Base-by-base conservation (phyloP, 2,113 vertebrate species). In the Pantherophis guttatus region DNA sequence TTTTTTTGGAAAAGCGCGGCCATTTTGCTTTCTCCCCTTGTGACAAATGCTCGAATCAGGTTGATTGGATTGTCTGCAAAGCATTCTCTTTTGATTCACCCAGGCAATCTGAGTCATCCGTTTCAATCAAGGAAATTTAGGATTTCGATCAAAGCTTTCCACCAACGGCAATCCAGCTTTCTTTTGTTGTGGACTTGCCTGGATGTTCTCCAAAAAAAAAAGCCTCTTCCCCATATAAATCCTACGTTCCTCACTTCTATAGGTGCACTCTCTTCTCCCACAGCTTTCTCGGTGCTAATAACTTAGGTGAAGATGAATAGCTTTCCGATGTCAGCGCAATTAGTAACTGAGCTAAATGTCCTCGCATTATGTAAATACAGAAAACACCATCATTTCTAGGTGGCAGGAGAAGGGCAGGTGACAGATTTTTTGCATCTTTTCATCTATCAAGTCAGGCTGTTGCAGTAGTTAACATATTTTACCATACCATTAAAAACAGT, bases 321-420 rank as follows among this genome's bases (percentile, higher is more conserved):
- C 48, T 94, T 95, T 92, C 94, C 95, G 96, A 95, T 92, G 90
- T 90, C 11, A 48, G 89, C 3, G 23, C 90, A 95, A 93, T 94
- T 95, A 96, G 65, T 92, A 94, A 95, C 26, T 48, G 93, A 92
- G 91, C 62, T 93, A 90, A 92, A 94, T 95, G 96, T 92, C 92
- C 92, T 91, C 94, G 94, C 81, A 94, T 96, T 95, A 95, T 89
- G 89, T 94, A 96, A 96, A 96, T 95, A 94, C 26, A 0, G 39
- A 95, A 95, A 96, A 95, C 86, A 96, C 92, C 92, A 93, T 94
- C 85, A 94, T 96, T 96, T 97, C 96, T 90, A 11, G 6, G 86
- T 95, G 92, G 86, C 91, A 94, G 86, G 70, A 94, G 93, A 93
- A 92, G 4, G 23, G 0, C 1, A 92, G 65, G 81, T 95, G 94